Conservation (phyloP, 2,797 vertebrate species). For the Malurus splendens region DNA sequence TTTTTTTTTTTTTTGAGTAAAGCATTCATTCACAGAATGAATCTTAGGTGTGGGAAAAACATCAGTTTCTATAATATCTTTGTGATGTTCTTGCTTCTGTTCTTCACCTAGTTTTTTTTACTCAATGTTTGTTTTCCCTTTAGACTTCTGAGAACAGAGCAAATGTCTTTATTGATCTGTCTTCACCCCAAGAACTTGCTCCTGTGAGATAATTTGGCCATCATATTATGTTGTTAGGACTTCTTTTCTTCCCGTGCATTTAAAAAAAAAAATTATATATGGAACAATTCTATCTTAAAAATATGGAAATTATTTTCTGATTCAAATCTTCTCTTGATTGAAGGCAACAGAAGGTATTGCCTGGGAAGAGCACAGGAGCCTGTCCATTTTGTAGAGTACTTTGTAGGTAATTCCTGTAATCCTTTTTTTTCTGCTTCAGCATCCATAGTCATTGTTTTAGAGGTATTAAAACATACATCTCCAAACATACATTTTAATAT, state of each 20-base stretch:
- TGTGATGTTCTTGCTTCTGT: background rate
- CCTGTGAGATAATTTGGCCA: background rate
- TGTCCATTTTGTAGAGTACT: background rate
- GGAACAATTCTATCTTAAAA: background rate
- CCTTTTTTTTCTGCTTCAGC: background rate
- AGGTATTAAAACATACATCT: background rate
- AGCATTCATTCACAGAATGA: background rate
- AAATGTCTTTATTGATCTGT: background rate
- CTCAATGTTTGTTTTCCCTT: background rate
- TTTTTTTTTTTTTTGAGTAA: background rate
- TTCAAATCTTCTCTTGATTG: background rate
- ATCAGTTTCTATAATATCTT: background rate
- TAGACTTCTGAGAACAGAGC: background rate
- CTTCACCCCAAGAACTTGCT: background rate
- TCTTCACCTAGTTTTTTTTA: background rate
- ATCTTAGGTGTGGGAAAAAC: background rate
- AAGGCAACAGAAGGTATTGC: background rate
- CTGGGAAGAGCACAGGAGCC: background rate
- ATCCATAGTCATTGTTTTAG: background rate
- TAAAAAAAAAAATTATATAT: background rate
- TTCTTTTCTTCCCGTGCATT: background rate
- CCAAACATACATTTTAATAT: background rate
- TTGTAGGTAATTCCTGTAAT: background rate
- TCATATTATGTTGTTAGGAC: background rate
- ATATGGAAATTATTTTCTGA: background rate